Evolutionary conservation across 2,888 invertebrate genomes (phyloP).

Genomic region (Xestobium rufovillosum): DNA sequence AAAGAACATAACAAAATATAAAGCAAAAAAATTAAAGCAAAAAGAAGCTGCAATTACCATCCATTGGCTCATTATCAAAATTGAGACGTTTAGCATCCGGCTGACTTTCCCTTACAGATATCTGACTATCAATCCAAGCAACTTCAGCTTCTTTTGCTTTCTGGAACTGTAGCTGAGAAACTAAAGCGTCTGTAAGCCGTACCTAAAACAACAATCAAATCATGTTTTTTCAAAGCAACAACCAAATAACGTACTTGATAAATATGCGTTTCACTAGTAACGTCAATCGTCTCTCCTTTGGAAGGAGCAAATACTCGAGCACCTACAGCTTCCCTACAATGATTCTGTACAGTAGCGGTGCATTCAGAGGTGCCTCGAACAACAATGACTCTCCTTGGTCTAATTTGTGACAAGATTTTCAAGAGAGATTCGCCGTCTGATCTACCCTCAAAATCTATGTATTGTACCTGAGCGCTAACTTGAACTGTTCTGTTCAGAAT

Average conservation of each 20-base stretch:
- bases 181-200: slow-evolving; percentile 82
- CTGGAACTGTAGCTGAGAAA: slow-evolving; percentile 79
- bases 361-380: slow-evolving; percentile 65
- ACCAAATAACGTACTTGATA: slow-evolving; percentile 64
- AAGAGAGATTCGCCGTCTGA: slow-evolving; percentile 78
- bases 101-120: slow-evolving; percentile 57
- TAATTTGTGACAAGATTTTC: slow-evolving; percentile 72
- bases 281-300: slow-evolving; percentile 81
- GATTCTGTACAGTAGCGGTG: slow-evolving; percentile 59
- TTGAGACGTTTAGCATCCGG: slow-evolving; percentile 47
- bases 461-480: slow-evolving; percentile 80
- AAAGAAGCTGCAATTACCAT: slow-evolving; percentile 31
- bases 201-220: slow-evolving; percentile 50
- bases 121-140: slow-evolving; percentile 88
- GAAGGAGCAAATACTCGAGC: slow-evolving; percentile 76
- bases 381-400: slow-evolving; percentile 74
- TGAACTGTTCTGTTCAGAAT: slow-evolving; percentile 64
- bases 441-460: slow-evolving; percentile 95
- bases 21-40: slow-evolving; percentile 6
- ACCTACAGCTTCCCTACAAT: slow-evolving; percentile 58
- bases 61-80: slow-evolving; percentile 43
- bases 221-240: slow-evolving; percentile 6
- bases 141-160: slow-evolving; percentile 84
- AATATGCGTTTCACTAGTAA: slow-evolving; percentile 95
- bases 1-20: slow-evolving; percentile 18